phyloP scores from a whole-genome alignment of 2,888 invertebrate species.

The Celastrina argiolus region DNA sequence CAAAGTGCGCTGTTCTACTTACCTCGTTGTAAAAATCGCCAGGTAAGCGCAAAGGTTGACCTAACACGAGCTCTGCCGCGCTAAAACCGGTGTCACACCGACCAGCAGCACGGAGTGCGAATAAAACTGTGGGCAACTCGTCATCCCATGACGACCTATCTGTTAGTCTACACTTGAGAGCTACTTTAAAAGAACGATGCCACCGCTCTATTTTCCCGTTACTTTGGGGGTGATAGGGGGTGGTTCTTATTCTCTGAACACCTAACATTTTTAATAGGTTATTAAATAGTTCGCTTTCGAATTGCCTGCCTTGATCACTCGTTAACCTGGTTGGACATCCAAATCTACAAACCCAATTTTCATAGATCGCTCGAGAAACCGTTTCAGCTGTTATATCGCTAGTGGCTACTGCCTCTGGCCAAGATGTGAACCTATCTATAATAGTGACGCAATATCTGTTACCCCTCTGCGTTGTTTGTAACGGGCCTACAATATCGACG shows the following conservation, averaged over 20 bases:
- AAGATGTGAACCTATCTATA: conserved; percentile 30
- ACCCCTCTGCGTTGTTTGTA: conserved; percentile 29
- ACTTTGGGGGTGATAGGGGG: conserved; percentile 18
- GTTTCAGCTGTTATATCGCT: too few relatives aligned
- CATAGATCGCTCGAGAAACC: neutral
- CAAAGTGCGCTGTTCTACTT: neutral
- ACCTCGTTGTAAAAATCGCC: conserved; percentile 3
- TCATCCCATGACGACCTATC: conserved; percentile 15
- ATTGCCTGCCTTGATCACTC: neutral
- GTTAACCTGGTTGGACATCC: conserved; percentile 8
- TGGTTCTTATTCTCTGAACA: conserved; percentile 5
- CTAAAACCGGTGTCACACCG: conserved; percentile 18
- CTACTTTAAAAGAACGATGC: conserved; percentile 4
- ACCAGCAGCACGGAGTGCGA: conserved; percentile 23
- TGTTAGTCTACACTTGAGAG: neutral
- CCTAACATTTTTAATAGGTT: neutral
- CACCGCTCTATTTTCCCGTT: neutral
- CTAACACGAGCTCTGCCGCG: conserved; percentile 23
- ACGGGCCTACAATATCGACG: conserved; percentile 35
- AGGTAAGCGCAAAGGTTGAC: conserved; percentile 15
- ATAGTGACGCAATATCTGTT: conserved; percentile 34
- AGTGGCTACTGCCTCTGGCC: neutral
- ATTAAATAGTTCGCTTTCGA: neutral
- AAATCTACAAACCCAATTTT: conserved; percentile 12
- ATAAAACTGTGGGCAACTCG: conserved; percentile 21